Conservation (phyloP, 1,140 invertebrate species). For the Diuraphis noxia region DNA sequence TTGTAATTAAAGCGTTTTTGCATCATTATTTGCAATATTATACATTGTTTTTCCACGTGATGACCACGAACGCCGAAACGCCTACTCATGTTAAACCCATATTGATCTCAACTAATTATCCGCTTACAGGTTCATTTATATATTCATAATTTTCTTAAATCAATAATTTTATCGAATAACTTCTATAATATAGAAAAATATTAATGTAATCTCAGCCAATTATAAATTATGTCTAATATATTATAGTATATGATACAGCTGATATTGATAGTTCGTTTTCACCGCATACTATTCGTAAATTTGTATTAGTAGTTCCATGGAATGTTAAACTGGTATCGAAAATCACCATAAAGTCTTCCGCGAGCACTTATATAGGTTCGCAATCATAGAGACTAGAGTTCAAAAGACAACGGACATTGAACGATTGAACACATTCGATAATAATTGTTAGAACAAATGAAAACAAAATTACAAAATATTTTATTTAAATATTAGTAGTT, state of each 20-base stretch:
- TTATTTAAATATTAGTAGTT: too few relatives aligned
- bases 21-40: neutral
- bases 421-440: neutral
- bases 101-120: neutral
- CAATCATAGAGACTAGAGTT: neutral
- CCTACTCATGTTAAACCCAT: neutral
- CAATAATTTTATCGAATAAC: neutral
- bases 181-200: neutral
- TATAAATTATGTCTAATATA: neutral
- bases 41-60: slow-evolving; percentile 13
- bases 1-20: neutral
- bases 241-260: neutral
- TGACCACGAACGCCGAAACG: slow-evolving; percentile 15
- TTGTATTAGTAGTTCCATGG: neutral
- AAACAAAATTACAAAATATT: neutral
- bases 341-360: neutral
- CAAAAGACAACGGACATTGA: neutral
- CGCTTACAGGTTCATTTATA: neutral
- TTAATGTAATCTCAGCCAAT: neutral
- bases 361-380: neutral
- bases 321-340: neutral
- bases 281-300: neutral
- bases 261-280: neutral
- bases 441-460: neutral
- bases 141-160: neutral